Base-by-base conservation (phyloP, 2,888 invertebrate species). In the Elegia similella region DNA sequence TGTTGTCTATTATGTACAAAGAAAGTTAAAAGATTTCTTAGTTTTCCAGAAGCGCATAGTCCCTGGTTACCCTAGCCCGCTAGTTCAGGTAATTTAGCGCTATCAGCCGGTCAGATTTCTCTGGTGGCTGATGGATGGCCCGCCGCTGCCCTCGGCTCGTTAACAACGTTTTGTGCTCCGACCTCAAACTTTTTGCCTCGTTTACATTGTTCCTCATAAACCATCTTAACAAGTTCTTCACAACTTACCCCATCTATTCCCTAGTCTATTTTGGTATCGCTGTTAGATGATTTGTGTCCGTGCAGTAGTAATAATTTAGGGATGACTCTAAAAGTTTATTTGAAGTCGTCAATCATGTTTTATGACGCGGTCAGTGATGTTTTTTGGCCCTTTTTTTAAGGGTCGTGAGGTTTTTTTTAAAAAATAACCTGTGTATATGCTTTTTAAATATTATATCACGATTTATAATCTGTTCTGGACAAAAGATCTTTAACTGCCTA, bases 81-180 rank as follows among this genome's bases (percentile, higher is more conserved):
- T 23, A 74, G 73, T 75, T 73, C 69, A 69, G 68, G 80, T 80
- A 81, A 82, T 83, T 84, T 80, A 78, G 69, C 71, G 73, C 71
- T 79, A 79, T 82, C 78, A 74, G 67, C 70, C 72, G 64, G 60
- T 72, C 75, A 71, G 73, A 73, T 78, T 80, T 80, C 76, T 72
- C 75, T 68, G 60, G 56, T 59, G 61, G 58, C 68, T 79, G 72
- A 78, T 75, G 73, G 74, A 75, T 74, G 68, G 68, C 69, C 62
- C 57, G 61, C 58, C 42, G 50, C 63, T 69, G 68, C 68, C 66
- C 68, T 68, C 70, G 74, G 72, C 78, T 79, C 75, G 78, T 82
- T 82, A 80, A 74, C 72, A 60, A 48, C 62, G 63, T 64, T 72
- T 72, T 65, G 66, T 67, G 57, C 60, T 62, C 59, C 60, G 60